phyloP scores from a whole-genome alignment of 2,113 vertebrate species.

The Pedetes capensis region DNA sequence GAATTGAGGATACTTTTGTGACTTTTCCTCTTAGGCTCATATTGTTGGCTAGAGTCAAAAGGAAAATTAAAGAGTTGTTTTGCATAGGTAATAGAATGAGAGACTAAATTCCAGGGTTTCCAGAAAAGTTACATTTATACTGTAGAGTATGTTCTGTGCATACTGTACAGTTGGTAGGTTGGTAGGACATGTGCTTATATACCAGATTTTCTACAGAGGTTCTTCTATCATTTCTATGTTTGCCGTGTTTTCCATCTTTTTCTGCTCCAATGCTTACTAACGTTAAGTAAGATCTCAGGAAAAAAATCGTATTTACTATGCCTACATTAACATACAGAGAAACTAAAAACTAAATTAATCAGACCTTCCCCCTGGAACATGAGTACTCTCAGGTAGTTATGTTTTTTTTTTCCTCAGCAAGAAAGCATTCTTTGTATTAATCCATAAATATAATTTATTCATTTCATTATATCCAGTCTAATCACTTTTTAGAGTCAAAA shows the following conservation, averaged over 20 bases:
- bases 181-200: background rate
- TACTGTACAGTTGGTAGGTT: too few species aligned
- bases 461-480: background rate
- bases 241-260: background rate
- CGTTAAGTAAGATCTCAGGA: background rate
- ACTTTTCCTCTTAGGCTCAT: background rate
- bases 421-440: background rate
- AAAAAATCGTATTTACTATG: background rate
- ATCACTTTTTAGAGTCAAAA: background rate
- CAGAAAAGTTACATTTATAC: background rate
- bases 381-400: background rate
- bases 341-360: background rate
- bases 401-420: constrained; percentile 23
- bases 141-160: background rate
- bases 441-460: background rate
- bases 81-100: background rate
- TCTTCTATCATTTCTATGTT: background rate
- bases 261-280: background rate
- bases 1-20: background rate
- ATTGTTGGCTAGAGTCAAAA: background rate
- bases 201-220: background rate
- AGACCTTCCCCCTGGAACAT: background rate
- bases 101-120: background rate
- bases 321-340: background rate
- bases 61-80: background rate